Base-by-base conservation (phyloP, 2,888 invertebrate species). In the Dasypolia templi region DNA sequence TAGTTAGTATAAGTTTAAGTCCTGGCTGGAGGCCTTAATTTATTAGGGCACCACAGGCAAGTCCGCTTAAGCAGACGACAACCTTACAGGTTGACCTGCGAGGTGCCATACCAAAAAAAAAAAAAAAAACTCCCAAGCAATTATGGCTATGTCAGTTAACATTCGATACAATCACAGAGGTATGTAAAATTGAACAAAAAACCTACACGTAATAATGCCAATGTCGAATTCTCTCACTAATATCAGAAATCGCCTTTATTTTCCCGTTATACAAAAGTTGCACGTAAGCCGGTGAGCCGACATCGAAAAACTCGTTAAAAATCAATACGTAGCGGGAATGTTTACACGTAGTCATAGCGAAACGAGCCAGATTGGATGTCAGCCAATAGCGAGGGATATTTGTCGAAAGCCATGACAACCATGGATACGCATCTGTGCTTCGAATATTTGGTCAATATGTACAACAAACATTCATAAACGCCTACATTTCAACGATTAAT, bases 341-440 rank as follows among this genome's bases (percentile, higher is more conserved):
- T 94, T 94, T 93, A 91, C 92, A 89, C 92, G 94, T 94, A 91
- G 94, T 92, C 94, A 93, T 94, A 93, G 94, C 89, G 87, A 93
- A 91, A 87, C 88, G 88, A 87, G 82, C 86, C 89, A 88, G 89
- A 90, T 92, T 92, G 91, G 90, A 91, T 88, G 85, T 87, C 89
- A 82, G 87, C n/a, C n/a, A n/a, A n/a, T n/a, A n/a, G n/a, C n/a
- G n/a, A n/a, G n/a, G n/a, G n/a, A n/a, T n/a, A n/a, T n/a, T 93
- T 92, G 85, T 87, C 71, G 86, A 91, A 86, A 90, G 88, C 89
- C 91, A 92, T 92, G 93, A 91, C 92, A 92, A 93, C 92, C 83
- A 75, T 75, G 56, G 68, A 82, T 84, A 87, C 87, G 86, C 92
- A 92, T 90, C 91, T 90, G 92, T 81, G 87, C 84, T 78, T 83